These are phyloP conservation scores for Hippocampus mohnikei DNA, from an alignment of 2,113 vertebrate species.

Conservation along the genomic window DNA sequence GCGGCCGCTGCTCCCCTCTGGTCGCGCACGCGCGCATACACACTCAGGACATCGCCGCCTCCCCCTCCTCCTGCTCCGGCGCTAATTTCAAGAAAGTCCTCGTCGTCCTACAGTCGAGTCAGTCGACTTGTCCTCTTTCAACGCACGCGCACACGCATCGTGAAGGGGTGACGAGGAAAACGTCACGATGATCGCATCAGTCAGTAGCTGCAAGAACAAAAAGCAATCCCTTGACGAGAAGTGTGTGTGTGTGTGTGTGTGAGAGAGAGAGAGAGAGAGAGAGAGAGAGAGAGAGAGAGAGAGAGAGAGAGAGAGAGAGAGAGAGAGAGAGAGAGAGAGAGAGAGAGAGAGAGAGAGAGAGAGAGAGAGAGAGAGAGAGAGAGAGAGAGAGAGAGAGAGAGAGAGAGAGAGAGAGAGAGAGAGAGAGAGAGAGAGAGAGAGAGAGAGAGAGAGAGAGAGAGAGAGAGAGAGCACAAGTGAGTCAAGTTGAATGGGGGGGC, in stretches of 20 bases:
- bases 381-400: fast-evolving
- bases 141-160: neutral
- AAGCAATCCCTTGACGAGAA: neutral
- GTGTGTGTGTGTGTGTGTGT: no score
- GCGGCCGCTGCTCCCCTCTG: slow-evolving; percentile 84
- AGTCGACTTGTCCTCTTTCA: neutral
- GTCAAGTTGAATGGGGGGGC: no score
- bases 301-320: no score
- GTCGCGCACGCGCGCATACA: slow-evolving; percentile 46
- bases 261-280: fast-evolving
- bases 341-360: no score
- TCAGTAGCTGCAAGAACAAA: neutral
- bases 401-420: no score
- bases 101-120: neutral
- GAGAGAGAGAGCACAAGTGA: no score
- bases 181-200: neutral
- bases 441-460: no score
- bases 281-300: no score
- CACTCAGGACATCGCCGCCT: slow-evolving; percentile 69
- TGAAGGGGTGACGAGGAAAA: neutral
- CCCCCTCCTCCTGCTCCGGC: slow-evolving; percentile 46
- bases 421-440: fast-evolving
- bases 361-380: no score
- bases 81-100: neutral
- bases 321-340: no score